Evolutionary conservation across 2,888 invertebrate species (phyloP).

Genomic region (Cryptocephalus moraei): DNA sequence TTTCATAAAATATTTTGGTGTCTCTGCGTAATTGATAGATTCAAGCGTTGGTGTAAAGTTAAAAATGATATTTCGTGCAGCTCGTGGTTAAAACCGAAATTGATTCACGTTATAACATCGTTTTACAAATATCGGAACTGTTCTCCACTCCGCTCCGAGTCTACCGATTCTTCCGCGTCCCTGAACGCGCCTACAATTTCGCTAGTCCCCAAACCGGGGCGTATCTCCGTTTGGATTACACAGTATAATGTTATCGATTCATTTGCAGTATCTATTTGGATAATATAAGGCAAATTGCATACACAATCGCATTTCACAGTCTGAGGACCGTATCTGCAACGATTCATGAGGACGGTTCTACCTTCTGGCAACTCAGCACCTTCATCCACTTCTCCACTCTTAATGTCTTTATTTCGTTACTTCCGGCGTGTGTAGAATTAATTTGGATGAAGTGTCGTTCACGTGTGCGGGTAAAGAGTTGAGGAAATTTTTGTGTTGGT

Average conservation of each 20-base stretch:
- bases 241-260: conserved; percentile 24
- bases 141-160: too few relatives aligned
- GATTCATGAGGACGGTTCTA: conserved; percentile 12
- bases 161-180: neutral
- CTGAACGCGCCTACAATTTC: neutral
- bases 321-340: conserved; percentile 22
- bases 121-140: too few relatives aligned
- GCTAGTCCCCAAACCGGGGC: neutral
- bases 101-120: too few relatives aligned
- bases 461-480: too few relatives aligned
- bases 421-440: conserved; percentile 8
- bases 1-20: too few relatives aligned
- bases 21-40: too few relatives aligned
- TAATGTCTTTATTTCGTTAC: neutral
- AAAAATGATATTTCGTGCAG: too few relatives aligned
- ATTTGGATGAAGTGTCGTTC: conserved; percentile 3
- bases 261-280: conserved; percentile 27
- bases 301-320: conserved; percentile 29
- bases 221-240: conserved; percentile 6
- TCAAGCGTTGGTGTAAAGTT: too few relatives aligned
- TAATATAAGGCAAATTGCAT: conserved; percentile 30
- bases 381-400: neutral
- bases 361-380: conserved; percentile 6
- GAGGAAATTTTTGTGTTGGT: too few relatives aligned
- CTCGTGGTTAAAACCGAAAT: too few relatives aligned